Evolutionary conservation across 2,113 vertebrate genomes (phyloP).

Genomic region (Poicephalus gulielmi): DNA sequence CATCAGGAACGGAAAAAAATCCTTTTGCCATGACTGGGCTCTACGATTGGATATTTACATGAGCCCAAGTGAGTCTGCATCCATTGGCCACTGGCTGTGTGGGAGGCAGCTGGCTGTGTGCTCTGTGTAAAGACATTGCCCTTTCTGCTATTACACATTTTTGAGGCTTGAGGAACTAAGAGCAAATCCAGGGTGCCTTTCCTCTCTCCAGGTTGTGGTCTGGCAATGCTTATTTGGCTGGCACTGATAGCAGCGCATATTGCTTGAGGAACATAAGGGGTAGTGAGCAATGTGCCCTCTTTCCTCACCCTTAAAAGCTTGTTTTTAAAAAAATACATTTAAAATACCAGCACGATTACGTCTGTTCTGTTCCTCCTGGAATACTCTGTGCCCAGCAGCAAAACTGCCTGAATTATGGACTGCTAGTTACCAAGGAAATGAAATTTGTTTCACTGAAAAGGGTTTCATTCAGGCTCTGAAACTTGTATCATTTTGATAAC

Average conservation of each 20-base stretch:
- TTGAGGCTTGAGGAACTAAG: neutral
- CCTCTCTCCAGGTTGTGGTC: conserved; percentile 15
- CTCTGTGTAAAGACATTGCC: neutral
- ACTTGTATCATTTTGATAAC: neutral
- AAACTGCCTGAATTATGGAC: neutral
- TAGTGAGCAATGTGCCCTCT: neutral
- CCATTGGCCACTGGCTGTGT: neutral
- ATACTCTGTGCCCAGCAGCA: neutral
- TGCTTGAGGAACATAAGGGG: conserved; percentile 14
- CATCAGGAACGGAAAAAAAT: neutral
- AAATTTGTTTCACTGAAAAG: neutral
- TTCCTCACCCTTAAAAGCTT: neutral
- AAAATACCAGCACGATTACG: neutral
- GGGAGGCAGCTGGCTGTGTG: neutral
- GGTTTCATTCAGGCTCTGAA: neutral
- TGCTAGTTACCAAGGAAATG: neutral
- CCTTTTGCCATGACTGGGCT: neutral
- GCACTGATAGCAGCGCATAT: neutral
- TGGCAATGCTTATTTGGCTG: conserved; percentile 20
- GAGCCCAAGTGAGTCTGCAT: neutral
- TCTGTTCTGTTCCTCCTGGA: neutral
- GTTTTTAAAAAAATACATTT: neutral
- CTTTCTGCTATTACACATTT: neutral
- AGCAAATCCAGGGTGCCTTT: conserved; percentile 1
- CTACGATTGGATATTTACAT: neutral